Evolutionary conservation across 2,888 invertebrate genomes (phyloP), one percentile per base, ranked within the genome.

Genomic region (Caenorhabditis uteleia): DNA sequence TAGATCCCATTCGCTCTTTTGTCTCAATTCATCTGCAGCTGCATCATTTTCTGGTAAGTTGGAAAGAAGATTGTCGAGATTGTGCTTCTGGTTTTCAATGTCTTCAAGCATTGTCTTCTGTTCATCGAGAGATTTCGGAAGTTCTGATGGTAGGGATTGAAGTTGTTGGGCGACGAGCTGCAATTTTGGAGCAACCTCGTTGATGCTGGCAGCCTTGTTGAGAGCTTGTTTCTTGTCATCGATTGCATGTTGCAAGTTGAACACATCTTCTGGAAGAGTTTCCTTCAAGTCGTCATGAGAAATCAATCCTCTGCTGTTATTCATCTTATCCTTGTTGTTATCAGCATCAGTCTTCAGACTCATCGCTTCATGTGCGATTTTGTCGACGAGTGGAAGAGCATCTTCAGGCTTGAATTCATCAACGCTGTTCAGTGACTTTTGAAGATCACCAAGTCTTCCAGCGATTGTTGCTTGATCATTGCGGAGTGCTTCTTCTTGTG

Each of bases 1-100:
- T 29, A 69, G 51, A 57, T 67, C 73, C 65, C 68, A 68, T 44
- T 55, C 45, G 40, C 64, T 67, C 60, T 64, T 66, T 36, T 60
- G 46, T 16, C 60, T 54, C 42, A 71, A 57, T 43, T 68, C 66
- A 20, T 67, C 55, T 21, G 56, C 59, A 40, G 58, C 62, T 44
- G 40, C 45, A 38, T 54, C 55, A 27, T 55, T 42, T 45, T 54
- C 45, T 20, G 67, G 67, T 20, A 66, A 42, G 39, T 45, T 46
- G 16, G 57, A 49, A 38, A 68, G 43, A 26, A 68, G 45, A 34
- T 56, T 58, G 45, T 70, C 64, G 20, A 68, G 47, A 27, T 64
- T 49, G 27, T 58, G 46, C 26, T 62, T 66, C 36, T 53, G 34
- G 21, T 51, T 46, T 43, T 55, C 66, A 29, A 59, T 34, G 44